Conservation (phyloP, 2,888 invertebrate species). For the Meta bourneti region DNA sequence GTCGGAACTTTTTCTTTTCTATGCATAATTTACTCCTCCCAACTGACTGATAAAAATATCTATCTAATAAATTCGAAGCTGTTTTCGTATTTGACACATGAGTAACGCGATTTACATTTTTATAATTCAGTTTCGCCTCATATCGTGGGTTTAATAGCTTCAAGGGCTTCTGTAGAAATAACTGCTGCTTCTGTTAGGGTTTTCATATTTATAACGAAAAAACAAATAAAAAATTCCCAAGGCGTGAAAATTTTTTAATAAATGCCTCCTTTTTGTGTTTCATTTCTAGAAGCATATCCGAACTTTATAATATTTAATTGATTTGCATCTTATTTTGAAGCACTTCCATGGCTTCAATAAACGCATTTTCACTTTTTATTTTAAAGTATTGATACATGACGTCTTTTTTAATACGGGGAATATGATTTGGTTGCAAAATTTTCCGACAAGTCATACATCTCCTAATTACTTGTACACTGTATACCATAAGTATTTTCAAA, state of each 20-base stretch:
- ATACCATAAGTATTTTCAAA: no score
- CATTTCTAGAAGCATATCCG: constrained; percentile 9
- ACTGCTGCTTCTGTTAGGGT: constrained; percentile 22
- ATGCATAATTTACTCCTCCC: constrained; percentile 48
- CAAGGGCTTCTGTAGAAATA: constrained; percentile 38
- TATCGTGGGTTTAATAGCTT: constrained; percentile 58
- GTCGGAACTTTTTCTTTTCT: constrained; percentile 34
- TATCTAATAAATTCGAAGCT: constrained; percentile 63
- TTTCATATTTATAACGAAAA: constrained; percentile 37
- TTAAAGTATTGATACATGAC: no score
- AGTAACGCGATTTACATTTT: constrained; percentile 66
- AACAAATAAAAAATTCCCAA: constrained; percentile 19
- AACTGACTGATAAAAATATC: constrained; percentile 49
- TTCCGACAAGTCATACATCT: no score
- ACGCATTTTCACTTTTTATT: no score
- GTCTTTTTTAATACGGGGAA: no score
- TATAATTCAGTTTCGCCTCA: constrained; percentile 50
- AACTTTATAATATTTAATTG: constrained; percentile 43
- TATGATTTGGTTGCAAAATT: no score
- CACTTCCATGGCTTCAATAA: no score
- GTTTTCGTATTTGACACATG: constrained; percentile 58
- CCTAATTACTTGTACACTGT: no score
- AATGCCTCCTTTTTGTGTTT: constrained; percentile 24
- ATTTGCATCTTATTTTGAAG: constrained; percentile 1
- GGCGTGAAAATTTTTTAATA: constrained; percentile 34